These are phyloP conservation scores for Rhorus exstirpatorius DNA, from an alignment of 2,888 invertebrate genomes.

Conservation along the genomic window DNA sequence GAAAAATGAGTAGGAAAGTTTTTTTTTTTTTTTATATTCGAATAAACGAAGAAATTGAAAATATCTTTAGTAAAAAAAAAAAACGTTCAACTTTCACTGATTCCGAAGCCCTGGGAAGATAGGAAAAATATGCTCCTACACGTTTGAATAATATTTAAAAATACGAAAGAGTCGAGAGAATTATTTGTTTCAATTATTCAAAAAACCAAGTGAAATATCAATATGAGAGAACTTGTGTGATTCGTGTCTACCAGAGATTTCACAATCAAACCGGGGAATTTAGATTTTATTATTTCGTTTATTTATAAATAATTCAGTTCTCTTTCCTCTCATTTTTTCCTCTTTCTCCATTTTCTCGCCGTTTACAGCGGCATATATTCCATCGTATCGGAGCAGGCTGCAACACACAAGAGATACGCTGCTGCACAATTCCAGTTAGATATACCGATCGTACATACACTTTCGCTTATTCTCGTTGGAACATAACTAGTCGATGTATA, in stretches of 20 bases:
- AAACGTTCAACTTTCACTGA: no score
- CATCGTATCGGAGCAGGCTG: slow-evolving; percentile 54
- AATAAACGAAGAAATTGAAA: no score
- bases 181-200: no score
- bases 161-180: no score
- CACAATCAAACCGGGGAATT: not conserved
- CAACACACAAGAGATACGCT: slow-evolving; percentile 38
- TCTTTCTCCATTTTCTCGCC: not conserved
- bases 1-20: no score
- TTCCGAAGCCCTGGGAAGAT: no score
- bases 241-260: no score
- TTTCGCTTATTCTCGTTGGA: slow-evolving; percentile 56
- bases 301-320: slow-evolving; percentile 46
- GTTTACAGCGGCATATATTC: slow-evolving; percentile 23
- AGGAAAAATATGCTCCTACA: no score
- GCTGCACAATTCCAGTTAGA: slow-evolving; percentile 41
- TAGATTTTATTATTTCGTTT: slow-evolving; percentile 6
- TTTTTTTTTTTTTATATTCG: not conserved
- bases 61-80: no score
- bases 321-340: slow-evolving; percentile 26
- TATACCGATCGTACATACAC: slow-evolving; percentile 54
- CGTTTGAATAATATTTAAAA: no score
- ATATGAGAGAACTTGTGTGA: no score
- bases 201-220: no score
- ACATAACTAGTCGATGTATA: slow-evolving; percentile 31